Percentiles rank a stretch among this genome's conserved stretches.
phyloP scores from a whole-genome alignment of 2,113 vertebrate genomes.

The Athene cunicularia region DNA sequence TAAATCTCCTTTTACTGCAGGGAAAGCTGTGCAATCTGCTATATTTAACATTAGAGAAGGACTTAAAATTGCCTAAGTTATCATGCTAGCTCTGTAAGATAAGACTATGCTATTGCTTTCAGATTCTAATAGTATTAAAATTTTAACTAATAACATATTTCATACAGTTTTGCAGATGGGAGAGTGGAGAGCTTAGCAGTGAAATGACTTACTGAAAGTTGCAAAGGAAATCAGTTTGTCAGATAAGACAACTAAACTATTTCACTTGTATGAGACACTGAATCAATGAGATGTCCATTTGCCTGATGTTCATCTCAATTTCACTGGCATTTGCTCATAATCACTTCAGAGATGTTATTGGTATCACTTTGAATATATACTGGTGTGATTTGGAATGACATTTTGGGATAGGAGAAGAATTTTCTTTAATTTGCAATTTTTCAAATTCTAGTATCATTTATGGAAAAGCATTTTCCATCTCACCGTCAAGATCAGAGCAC shows the following conservation, averaged over 20 bases:
- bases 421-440: neutral
- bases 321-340: neutral
- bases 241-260: neutral
- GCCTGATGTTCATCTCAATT: neutral
- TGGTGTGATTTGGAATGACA: neutral
- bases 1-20: neutral
- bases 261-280: neutral
- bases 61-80: neutral
- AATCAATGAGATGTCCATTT: neutral
- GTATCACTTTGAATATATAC: neutral
- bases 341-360: neutral
- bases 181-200: neutral
- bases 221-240: neutral
- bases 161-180: neutral
- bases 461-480: neutral
- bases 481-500: neutral
- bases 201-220: neutral
- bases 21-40: neutral
- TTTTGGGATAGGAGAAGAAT: neutral
- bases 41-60: neutral
- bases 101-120: neutral
- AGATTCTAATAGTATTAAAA: neutral
- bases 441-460: neutral
- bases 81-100: neutral
- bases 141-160: neutral